Percentiles rank a stretch among this genome's conserved stretches.
These are phyloP conservation scores for Catharus minimus DNA, from an alignment of 2,113 vertebrate species.

Conservation along the genomic window DNA sequence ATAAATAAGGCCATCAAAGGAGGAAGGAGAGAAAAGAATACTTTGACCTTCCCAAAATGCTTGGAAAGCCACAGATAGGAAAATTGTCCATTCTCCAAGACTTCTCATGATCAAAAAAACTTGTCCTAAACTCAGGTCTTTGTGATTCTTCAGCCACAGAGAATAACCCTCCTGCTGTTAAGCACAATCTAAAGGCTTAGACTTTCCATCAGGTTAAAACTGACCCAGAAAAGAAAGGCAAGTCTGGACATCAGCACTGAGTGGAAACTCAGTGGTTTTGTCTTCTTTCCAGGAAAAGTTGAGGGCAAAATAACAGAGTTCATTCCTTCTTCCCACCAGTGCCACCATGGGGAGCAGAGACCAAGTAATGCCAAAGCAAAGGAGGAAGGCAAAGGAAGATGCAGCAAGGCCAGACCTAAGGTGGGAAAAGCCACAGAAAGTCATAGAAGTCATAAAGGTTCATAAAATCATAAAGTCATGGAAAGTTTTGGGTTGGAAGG, in stretches of 20 bases:
- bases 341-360: rapidly evolving
- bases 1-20: neutral
- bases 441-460: neutral
- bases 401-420: neutral
- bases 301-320: neutral
- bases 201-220: neutral
- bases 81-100: neutral
- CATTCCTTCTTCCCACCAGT: neutral
- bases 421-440: neutral
- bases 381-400: neutral
- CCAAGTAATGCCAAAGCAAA: neutral
- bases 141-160: neutral
- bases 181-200: neutral
- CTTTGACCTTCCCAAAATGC: neutral
- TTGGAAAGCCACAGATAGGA: neutral
- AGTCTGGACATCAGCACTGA: neutral
- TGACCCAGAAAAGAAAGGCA: neutral
- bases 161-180: neutral
- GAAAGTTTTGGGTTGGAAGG: neutral
- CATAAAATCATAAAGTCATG: neutral
- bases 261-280: neutral
- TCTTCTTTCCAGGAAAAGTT: neutral
- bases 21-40: neutral
- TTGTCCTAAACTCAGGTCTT: neutral
- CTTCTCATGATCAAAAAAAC: neutral